These are phyloP conservation scores for Psylliodes chrysocephalus DNA, from an alignment of 2,888 invertebrate genomes.

Conservation along the genomic window DNA sequence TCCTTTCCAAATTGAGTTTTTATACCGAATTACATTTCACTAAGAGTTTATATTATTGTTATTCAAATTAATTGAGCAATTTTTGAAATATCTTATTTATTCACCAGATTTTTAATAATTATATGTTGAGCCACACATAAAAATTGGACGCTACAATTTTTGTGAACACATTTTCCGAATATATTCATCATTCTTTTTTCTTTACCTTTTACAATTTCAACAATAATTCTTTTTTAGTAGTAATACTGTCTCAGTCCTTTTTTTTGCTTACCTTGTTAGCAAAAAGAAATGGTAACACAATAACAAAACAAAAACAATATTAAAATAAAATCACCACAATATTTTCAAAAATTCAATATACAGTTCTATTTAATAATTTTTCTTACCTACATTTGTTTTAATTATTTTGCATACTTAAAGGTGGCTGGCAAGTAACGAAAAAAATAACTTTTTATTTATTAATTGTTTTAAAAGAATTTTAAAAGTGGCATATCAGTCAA, in stretches of 20 bases:
- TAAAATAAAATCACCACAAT: conserved; percentile 26
- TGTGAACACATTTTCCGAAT: not conserved
- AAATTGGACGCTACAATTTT: not conserved
- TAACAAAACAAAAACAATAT: conserved; percentile 29
- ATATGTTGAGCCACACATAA: not conserved
- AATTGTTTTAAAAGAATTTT: no score
- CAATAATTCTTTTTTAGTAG: conserved; percentile 30
- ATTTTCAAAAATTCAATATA: conserved; percentile 38
- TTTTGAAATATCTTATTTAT: no score
- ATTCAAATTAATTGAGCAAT: no score
- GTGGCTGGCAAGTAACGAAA: not conserved
- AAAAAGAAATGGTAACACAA: conserved; percentile 35
- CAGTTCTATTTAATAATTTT: conserved; percentile 31
- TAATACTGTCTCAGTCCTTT: conserved; percentile 34
- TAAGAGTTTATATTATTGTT: no score
- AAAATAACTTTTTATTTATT: not conserved
- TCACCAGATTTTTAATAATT: no score
- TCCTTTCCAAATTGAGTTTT: no score
- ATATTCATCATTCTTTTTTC: conserved; percentile 29
- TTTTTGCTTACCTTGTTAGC: conserved; percentile 33
- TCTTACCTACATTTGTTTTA: conserved; percentile 35
- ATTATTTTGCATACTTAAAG: conserved; percentile 11
- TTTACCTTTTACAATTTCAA: conserved; percentile 27
- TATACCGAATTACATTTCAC: no score
- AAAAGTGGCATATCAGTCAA: no score